phyloP scores from a whole-genome alignment of 2,888 invertebrate genomes.

The Seladonia tumulorum region DNA sequence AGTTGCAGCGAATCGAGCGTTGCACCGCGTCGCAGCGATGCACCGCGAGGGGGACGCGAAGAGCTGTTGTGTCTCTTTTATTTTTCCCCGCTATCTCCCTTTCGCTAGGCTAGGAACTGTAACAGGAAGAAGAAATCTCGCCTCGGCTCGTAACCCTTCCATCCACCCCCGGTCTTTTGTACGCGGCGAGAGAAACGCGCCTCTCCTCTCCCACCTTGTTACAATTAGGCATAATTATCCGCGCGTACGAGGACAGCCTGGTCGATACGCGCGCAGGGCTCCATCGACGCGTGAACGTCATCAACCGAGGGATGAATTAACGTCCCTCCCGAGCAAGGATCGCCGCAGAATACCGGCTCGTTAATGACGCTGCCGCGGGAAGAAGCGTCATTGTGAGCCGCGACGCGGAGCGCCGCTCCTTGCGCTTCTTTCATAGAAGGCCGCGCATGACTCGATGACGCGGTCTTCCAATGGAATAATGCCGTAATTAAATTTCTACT shows the following conservation, averaged over 20 bases:
- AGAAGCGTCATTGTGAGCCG: slow-evolving; percentile 45
- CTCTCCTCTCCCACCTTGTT: slow-evolving; percentile 45
- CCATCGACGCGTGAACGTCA: slow-evolving; percentile 46
- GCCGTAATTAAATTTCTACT: slow-evolving; percentile 60
- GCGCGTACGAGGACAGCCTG: slow-evolving; percentile 37
- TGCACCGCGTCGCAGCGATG: slow-evolving; percentile 6
- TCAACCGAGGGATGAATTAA: slow-evolving; percentile 41
- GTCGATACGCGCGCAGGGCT: slow-evolving; percentile 27
- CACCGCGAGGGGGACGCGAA: background rate
- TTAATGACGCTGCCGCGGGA: slow-evolving; percentile 52
- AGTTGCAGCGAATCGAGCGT: slow-evolving; percentile 13
- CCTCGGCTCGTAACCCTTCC: slow-evolving; percentile 27
- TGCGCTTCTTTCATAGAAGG: slow-evolving; percentile 28
- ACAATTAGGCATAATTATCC: slow-evolving; percentile 71
- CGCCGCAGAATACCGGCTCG: slow-evolving; percentile 34
- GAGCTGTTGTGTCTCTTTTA: slow-evolving; percentile 25
- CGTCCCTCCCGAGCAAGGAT: slow-evolving; percentile 39
- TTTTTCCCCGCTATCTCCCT: slow-evolving; percentile 1
- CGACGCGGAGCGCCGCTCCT: slow-evolving; percentile 18
- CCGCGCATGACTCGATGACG: slow-evolving; percentile 39
- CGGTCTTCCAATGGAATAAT: slow-evolving; percentile 39
- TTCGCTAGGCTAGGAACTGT: slow-evolving; percentile 23
- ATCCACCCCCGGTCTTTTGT: slow-evolving; percentile 46
- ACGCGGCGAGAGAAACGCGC: slow-evolving; percentile 31
- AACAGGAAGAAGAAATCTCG: slow-evolving; percentile 44